Conservation (phyloP, 64 coral and sea anemone species). For the Actinia equina region DNA sequence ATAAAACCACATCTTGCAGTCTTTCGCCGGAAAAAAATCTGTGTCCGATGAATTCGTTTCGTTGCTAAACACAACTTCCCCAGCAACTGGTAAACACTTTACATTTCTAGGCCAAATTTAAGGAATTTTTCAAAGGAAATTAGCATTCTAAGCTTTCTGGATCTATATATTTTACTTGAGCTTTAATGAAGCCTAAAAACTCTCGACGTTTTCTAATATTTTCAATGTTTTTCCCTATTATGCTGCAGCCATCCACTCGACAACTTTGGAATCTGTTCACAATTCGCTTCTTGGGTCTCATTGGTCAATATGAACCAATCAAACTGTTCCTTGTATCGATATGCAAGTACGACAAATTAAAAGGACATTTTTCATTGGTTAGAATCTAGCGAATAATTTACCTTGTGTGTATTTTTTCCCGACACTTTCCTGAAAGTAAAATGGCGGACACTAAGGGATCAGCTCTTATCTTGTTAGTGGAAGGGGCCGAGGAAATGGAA, state of each 20-base stretch:
- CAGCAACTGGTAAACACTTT: background rate
- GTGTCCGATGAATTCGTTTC: background rate
- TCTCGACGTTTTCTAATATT: background rate
- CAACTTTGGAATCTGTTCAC: background rate
- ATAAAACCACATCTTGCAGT: constrained; percentile 91
- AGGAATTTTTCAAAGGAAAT: background rate
- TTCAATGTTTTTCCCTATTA: background rate
- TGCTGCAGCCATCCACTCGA: background rate
- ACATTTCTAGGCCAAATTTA: background rate
- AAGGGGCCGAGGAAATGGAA: constrained; percentile 99
- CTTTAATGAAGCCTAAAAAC: background rate
- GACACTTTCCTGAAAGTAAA: background rate
- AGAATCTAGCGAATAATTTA: background rate
- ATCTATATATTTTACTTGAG: background rate
- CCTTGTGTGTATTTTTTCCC: background rate
- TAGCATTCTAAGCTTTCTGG: background rate
- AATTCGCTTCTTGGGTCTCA: background rate
- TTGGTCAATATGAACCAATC: background rate
- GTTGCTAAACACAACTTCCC: constrained; percentile 17
- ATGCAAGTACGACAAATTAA: background rate
- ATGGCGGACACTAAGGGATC: constrained; percentile 78
- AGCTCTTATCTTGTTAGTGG: constrained; percentile 82
- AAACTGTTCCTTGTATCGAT: background rate
- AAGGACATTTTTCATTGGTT: background rate
- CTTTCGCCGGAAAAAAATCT: background rate